Evolutionary conservation across 2,113 vertebrate species (phyloP), one percentile per base, ranked within the genome.

Genomic region (Chitala chitala): DNA sequence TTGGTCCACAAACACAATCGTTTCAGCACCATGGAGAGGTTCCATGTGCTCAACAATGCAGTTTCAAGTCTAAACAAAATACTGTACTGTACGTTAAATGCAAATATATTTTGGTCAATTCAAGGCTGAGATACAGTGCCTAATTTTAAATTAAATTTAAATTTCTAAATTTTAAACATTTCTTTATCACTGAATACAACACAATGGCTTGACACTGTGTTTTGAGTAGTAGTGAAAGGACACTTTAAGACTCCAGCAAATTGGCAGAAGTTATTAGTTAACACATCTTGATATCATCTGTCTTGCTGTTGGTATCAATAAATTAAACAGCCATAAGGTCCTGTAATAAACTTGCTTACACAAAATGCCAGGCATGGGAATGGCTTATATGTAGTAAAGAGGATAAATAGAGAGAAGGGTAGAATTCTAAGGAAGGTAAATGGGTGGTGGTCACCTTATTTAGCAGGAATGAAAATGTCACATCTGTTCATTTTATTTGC

Each of bases 401-500:
- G 74, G 79, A 81, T 29, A 80, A 69, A 72, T 71, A 66, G 71
- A 76, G 64, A 72, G 80, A 77, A 78, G 51, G 84, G 79, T 80
- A 77, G 80, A 76, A 78, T 78, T 74, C 72, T 74, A 42, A 75
- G 71, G 78, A 75, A 75, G 79, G 78, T 84, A 85, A 83, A 77
- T 63, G 53, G 71, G 59, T 79, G 78, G n/a, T 83, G 77, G 87
- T 85, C 75, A 81, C 86, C 85, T 86, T 84, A 78, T 88, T 89
- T 87, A 86, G 83, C 53, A 59, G 54, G 81, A 81, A 78, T 74
- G 59, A 78, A 81, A 82, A 82, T 78, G 82, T 79, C 79, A 73
- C 85, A 85, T 89, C 86, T 89, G 86, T 78, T 85, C 79, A 71
- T 84, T 81, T n/a, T 24, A 76, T 74, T 59, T 76, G 81, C 85